A percentile compares a stretch with the other conserved stretches of the same genome.
These are phyloP conservation scores for Sus cebifrons DNA, from an alignment of 2,797 vertebrate genomes.

Conservation along the genomic window DNA sequence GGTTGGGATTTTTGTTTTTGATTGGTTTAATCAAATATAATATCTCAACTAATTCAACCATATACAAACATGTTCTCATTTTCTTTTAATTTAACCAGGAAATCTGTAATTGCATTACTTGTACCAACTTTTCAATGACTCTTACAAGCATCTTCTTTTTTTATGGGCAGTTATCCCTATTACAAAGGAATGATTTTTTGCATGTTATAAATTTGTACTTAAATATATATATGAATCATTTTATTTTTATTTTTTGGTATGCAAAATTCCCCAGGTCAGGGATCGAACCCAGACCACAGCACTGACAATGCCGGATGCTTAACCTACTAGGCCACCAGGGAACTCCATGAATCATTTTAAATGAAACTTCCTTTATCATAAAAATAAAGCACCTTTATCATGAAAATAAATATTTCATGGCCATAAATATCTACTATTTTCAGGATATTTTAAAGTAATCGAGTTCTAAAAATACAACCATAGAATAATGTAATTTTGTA, in stretches of 20 bases:
- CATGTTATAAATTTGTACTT: slow-evolving; percentile 1
- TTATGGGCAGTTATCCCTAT: background rate
- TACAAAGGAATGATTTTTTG: background rate
- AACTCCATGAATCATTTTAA: background rate
- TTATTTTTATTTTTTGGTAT: background rate
- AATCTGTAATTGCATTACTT: background rate
- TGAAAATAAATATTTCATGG: slow-evolving; percentile 14
- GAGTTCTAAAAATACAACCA: background rate
- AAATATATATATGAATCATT: background rate
- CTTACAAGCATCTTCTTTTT: background rate
- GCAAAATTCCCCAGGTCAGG: too few relatives aligned
- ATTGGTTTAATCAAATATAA: background rate
- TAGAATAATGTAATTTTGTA: background rate
- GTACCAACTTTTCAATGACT: background rate
- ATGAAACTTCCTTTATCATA: background rate
- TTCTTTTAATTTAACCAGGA: slow-evolving; percentile 13
- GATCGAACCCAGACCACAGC: too few relatives aligned
- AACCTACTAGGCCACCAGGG: too few relatives aligned
- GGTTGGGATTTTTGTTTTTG: background rate
- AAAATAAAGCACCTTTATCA: slow-evolving; percentile 8
- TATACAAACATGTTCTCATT: slow-evolving; percentile 15
- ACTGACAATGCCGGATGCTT: too few relatives aligned
- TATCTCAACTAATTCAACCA: background rate
- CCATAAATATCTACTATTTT: background rate
- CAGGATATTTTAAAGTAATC: background rate